Evolutionary conservation across 2,797 vertebrate species (phyloP), one percentile per base, ranked within the genome.

Genomic region (Manis javanica): DNA sequence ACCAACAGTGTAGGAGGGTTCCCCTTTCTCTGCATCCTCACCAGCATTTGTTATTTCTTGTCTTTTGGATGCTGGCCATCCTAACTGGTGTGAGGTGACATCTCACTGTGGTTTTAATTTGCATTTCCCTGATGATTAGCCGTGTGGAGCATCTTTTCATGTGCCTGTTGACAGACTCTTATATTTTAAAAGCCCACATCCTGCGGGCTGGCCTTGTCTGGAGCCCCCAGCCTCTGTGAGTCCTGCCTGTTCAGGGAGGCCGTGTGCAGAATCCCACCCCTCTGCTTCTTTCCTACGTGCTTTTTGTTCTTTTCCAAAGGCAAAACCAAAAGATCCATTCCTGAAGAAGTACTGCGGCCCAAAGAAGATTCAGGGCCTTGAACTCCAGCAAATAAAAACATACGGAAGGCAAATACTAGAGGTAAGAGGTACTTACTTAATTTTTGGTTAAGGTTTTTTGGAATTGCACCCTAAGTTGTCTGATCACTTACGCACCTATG

Each of bases 281-380:
- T 51, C 34, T 42, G 11, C 46, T 55, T 15, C 66, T 83, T 37
- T 57, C 57, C 53, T 26, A 78, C 4, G 1, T 78, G 5, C 55
- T 90, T 18, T 94, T 61, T 75, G 42, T 91, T 87, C 95, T 97
- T 96, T 97, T 97, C 96, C 51, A 91, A 98, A 99, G 99, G 99
- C 99, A 98, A 99, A 99, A 97, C 99, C 99, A 90, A 99, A 99
- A 98, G 99, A 99, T 72, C 98, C 98, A 0, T 99, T 99, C 98
- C 98, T 99, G 97, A 99, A 99, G 98, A 99, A 99, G 98, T 99
- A 99, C 96, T 99, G 99, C 96, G 99, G 99, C 97, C 99, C 99
- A 14, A 99, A 99, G 98, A 99, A 99, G 98, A 99, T 99, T 96
- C 99, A 99, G 97, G 99, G 99, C 87, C 99, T 99, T 57, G 99